A percentile compares a stretch with the other conserved stretches of the same genome.
These are phyloP conservation scores for Brotula barbata DNA, from an alignment of 2,797 vertebrate genomes.

Conservation along the genomic window DNA sequence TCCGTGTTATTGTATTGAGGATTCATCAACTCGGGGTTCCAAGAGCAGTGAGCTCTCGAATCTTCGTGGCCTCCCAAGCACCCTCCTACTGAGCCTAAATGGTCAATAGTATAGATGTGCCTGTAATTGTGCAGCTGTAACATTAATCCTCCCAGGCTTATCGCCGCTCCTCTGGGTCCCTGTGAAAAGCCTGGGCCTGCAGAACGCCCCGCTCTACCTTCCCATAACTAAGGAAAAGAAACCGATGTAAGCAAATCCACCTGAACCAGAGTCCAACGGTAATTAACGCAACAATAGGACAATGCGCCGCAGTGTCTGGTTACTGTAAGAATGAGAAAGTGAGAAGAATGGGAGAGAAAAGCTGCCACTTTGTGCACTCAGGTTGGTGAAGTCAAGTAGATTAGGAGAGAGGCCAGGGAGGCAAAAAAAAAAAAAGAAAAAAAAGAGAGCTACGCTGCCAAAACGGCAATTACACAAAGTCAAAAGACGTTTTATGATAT, in stretches of 20 bases:
- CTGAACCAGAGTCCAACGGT: constrained; percentile 61
- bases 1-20: no score
- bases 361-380: constrained; percentile 62
- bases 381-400: constrained; percentile 47
- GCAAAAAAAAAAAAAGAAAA: neutral
- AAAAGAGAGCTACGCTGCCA: no score
- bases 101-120: constrained; percentile 15
- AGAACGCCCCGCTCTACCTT: constrained; percentile 26
- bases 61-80: constrained; percentile 6
- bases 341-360: constrained; percentile 66
- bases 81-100: constrained; percentile 24
- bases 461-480: no score
- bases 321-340: constrained; percentile 66
- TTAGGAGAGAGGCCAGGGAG: constrained; percentile 17
- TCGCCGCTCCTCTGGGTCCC: constrained; percentile 43
- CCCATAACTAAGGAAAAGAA: constrained; percentile 50
- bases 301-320: constrained; percentile 66
- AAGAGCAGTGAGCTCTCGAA: neutral
- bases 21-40: no score
- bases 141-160: constrained; percentile 23
- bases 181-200: constrained; percentile 33
- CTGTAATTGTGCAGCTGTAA: constrained; percentile 48
- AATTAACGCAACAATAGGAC: constrained; percentile 71
- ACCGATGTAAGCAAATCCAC: constrained; percentile 52
- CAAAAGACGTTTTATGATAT: no score